Evolutionary conservation across 2,888 invertebrate genomes (phyloP).

Genomic region (Lomographa bimaculata): DNA sequence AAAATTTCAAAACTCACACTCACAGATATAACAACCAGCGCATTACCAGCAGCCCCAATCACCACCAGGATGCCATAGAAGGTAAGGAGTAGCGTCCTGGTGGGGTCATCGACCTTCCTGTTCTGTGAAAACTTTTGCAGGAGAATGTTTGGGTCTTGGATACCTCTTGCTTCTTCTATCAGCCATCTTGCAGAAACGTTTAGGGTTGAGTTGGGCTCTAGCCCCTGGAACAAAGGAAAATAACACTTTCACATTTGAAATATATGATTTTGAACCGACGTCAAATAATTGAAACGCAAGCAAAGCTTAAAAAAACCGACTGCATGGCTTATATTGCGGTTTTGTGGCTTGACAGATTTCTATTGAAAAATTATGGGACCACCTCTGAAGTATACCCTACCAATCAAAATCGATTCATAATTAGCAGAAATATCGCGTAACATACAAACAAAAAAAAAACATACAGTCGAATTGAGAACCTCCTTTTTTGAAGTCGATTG

Average conservation of each 20-base stretch:
- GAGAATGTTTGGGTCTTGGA: constrained; percentile 72
- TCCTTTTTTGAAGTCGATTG: no score
- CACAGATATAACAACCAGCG: constrained; percentile 90
- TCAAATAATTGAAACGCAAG: no score
- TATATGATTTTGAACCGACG: no score
- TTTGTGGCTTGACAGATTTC: no score
- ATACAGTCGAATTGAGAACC: no score
- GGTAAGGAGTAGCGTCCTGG: constrained; percentile 86
- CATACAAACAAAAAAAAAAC: no score
- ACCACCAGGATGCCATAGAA: constrained; percentile 90
- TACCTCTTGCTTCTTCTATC: constrained; percentile 68
- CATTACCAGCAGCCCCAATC: constrained; percentile 93
- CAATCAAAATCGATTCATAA: no score
- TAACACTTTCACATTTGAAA: not conserved
- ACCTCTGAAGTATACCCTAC: no score
- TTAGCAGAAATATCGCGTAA: no score
- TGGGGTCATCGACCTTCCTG: constrained; percentile 87
- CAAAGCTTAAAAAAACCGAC: no score
- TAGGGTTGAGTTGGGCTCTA: constrained; percentile 62
- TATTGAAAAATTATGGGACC: no score
- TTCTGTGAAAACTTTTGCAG: constrained; percentile 86
- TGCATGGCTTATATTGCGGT: no score
- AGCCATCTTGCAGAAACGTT: constrained; percentile 72
- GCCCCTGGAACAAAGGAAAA: constrained; percentile 61
- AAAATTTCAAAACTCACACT: constrained; percentile 52